These are phyloP conservation scores for Psophia crepitans DNA, from an alignment of 2,113 vertebrate genomes.

Conservation along the genomic window DNA sequence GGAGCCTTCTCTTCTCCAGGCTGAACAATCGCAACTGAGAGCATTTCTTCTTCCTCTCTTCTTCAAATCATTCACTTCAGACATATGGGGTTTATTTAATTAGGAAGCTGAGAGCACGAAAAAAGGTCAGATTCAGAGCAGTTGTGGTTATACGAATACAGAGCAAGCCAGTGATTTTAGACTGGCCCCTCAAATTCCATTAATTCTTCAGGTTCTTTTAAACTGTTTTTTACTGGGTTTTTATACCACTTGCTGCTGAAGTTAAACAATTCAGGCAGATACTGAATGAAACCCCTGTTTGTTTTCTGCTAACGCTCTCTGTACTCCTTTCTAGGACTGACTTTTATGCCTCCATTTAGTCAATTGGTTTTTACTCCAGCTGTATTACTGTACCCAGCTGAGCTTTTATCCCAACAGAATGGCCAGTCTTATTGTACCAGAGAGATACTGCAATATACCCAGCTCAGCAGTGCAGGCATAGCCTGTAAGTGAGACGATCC, in stretches of 20 bases:
- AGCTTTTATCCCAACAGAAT: slow-evolving; percentile 6
- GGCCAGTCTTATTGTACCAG: background rate
- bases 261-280: background rate
- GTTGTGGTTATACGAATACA: background rate
- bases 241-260: background rate
- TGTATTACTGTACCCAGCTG: background rate
- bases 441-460: background rate
- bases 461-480: background rate
- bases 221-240: background rate
- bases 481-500: background rate
- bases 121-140: background rate
- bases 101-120: background rate
- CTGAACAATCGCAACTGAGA: too few species aligned
- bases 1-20: too few species aligned
- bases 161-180: background rate
- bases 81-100: background rate
- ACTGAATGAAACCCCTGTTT: background rate
- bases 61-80: background rate
- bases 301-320: background rate
- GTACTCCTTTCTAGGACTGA: background rate
- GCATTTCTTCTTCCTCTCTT: background rate
- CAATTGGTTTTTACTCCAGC: background rate
- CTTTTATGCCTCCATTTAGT: background rate
- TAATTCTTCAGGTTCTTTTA: background rate
- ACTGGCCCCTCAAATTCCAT: background rate